Evolutionary conservation across 2,113 vertebrate species (phyloP), one percentile per base, ranked within the genome.

Genomic region (Laticauda colubrina): DNA sequence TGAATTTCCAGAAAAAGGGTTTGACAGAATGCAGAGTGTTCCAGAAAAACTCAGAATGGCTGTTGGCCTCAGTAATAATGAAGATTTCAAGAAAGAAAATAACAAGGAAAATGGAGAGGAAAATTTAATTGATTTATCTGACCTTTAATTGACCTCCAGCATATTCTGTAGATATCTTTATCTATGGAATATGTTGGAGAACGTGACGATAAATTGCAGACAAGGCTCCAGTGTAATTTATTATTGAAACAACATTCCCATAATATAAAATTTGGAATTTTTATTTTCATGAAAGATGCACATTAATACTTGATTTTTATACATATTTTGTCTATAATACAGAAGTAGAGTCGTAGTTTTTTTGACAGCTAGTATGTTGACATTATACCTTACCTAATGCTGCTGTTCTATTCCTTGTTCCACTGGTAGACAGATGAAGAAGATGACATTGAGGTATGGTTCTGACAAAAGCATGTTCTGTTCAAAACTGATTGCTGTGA

Each of bases 361-460:
- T 69, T 94, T 94, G 90, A 53, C 95, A 90, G 94, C 87, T 92
- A 0, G 0, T 94, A 85, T 55, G 69, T 94, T 96, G 89, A 92
- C 5, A 2, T 48, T 94, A 89, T 93, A 95, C 96, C 95, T 96
- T 98, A 96, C 34, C 34, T 81, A 97, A 96, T 94, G 93, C 95
- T 95, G 87, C 95, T 94, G 92, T 93, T 89, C 96, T 96, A 92
- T 95, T 92, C 91, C 95, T 94, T 96, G 89, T 97, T 92, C 95
- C 89, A 96, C 90, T 96, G 96, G 95, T 98, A 99, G 99, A 99
- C 98, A 4, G 98, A 99, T 97, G 98, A 99, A 96, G 99, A 99
- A 88, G 98, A 98, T 94, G 98, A 99, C 89, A 92, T 94, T 92
- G 98, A 99, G 98, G 98, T 98, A 98, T 90, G 97, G 89, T 92